Evolutionary conservation across 2,888 invertebrate species (phyloP).

Genomic region (Acronicta alni): DNA sequence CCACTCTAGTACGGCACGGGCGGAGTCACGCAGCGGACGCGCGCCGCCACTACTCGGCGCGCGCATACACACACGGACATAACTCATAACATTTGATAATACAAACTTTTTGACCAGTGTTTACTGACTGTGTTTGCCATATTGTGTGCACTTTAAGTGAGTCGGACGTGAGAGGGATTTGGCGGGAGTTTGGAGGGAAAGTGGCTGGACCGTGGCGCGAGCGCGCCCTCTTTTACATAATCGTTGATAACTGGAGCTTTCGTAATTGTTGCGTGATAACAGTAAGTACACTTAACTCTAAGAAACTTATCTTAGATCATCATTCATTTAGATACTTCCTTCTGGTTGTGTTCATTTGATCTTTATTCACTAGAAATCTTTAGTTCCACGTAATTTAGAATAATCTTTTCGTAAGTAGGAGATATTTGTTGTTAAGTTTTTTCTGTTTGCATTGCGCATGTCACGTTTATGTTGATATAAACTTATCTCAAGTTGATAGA

Average conservation of each 20-base stretch:
- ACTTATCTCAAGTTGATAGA: constrained; percentile 52
- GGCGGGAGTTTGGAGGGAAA: constrained; percentile 77
- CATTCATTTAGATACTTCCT: not conserved
- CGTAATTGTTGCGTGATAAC: constrained; percentile 84
- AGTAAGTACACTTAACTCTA: constrained; percentile 76
- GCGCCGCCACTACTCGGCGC: constrained; percentile 68
- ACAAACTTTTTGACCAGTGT: constrained; percentile 68
- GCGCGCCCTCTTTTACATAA: constrained; percentile 76
- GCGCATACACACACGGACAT: constrained; percentile 68
- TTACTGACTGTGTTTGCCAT: constrained; percentile 70
- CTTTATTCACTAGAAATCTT: constrained; percentile 1
- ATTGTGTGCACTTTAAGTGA: constrained; percentile 67
- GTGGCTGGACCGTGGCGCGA: constrained; percentile 67
- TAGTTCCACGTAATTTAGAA: constrained; percentile 8
- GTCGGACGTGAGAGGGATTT: constrained; percentile 66
- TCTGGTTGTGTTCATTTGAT: constrained; percentile 8
- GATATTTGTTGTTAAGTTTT: constrained; percentile 23
- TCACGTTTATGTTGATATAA: constrained; percentile 53
- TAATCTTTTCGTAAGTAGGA: constrained; percentile 30
- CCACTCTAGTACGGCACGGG: constrained; percentile 82
- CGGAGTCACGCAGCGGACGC: constrained; percentile 81
- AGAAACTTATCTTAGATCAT: constrained; percentile 31
- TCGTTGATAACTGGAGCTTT: constrained; percentile 80
- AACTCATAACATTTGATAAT: constrained; percentile 59
- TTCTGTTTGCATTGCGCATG: constrained; percentile 57